phyloP scores from a whole-genome alignment of 2,888 invertebrate genomes.

The Lobophora halterata region DNA sequence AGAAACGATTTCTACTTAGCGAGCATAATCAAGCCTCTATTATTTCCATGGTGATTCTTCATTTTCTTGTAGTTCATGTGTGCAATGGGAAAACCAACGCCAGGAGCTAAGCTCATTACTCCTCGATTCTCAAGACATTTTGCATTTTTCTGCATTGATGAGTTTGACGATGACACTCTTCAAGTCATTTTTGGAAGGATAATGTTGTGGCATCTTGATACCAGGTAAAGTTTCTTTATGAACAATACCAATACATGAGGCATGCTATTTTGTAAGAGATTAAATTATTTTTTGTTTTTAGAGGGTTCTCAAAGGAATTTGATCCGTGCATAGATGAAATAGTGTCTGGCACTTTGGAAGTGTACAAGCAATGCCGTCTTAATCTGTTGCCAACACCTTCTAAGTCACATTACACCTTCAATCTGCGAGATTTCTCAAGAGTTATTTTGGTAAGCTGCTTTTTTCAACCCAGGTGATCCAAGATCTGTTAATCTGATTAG shows the following conservation, averaged over 20 bases:
- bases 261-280: background rate
- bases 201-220: constrained; percentile 96
- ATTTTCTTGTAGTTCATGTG: constrained; percentile 84
- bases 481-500: no score
- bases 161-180: constrained; percentile 92
- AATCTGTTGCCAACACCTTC: constrained; percentile 94
- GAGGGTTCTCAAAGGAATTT: constrained; percentile 96
- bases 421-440: constrained; percentile 95
- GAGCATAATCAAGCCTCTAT: no score
- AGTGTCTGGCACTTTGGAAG: constrained; percentile 90
- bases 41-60: background rate
- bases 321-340: constrained; percentile 95
- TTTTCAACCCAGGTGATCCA: constrained; percentile 1
- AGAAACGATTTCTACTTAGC: constrained; percentile 1
- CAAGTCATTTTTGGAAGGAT: constrained; percentile 93
- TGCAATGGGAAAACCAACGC: constrained; percentile 91
- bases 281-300: constrained; percentile 58
- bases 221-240: constrained; percentile 79
- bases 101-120: constrained; percentile 91
- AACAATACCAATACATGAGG: background rate
- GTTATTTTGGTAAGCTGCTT: constrained; percentile 86
- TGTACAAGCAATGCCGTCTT: constrained; percentile 91
- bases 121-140: constrained; percentile 94
- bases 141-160: constrained; percentile 91
- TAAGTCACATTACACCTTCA: constrained; percentile 97